Evolutionary conservation across 2,113 vertebrate species (phyloP), one percentile per base, ranked within the genome.

Genomic region (Chaenogobius annularis): DNA sequence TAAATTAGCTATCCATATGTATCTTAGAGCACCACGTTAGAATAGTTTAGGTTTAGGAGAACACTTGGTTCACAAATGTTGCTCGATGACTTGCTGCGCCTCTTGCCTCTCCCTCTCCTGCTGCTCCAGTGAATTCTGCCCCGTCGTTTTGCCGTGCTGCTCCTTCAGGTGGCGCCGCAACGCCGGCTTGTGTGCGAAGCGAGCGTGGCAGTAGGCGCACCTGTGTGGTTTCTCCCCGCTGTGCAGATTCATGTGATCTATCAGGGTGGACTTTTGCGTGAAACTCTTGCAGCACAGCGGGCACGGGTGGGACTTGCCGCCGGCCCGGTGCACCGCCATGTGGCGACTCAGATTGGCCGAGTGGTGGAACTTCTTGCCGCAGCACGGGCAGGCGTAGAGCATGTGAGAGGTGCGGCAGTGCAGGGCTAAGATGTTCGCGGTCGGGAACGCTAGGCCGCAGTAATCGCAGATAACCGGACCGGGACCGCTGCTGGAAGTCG

Each of bases 161-260:
- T 98, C 96, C 85, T 97, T 97, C 66, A 98, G 94, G 83, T 98
- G 96, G 13, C 96, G 94, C 7, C 96, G 82, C 22, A 98, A 90
- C 40, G 96, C 96, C 0, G 96, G 96, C 77, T 98, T 98, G 92
- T 98, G 96, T 17, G 96, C 96, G 12, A 98, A 98, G 81, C 96
- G 94, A 12, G 96, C 95, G 11, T 96, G 93, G 72, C 96, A 98
- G 90, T 97, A 97, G 10, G 94, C 94, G 76, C 96, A 98, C 56
- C 93, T 93, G 66, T 98, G 96, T 0, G 96, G 96, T 22, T 95
- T 83, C 56, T 95, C 94, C 0, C 96, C 96, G 0, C 96, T 97
- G 90, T 98, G 96, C 54, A 98, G 95, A 92, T 98, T 98, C 92
- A 98, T 94, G 93, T 98, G 96, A 86, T 97, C 96, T 47, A 96